Base-by-base conservation (phyloP, 2,888 invertebrate genomes). In the Nomada ruficornis region DNA sequence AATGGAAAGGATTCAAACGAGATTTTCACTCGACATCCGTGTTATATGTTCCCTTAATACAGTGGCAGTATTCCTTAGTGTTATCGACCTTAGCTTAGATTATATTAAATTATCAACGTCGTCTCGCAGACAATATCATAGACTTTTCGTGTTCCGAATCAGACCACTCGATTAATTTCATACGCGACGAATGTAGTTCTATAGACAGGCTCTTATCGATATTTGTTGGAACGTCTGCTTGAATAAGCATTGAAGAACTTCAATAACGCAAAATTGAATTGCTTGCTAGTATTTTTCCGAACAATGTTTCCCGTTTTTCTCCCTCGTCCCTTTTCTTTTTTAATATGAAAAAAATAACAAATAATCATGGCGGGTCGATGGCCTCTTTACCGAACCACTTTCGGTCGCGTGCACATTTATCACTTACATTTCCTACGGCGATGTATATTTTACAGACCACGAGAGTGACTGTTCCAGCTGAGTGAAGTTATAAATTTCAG, bases 61-160 rank as follows among this genome's bases (percentile, higher is more conserved):
- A 80, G 63, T 86, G 87, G 87, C 85, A 87, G 87, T 87, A 86
- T 50, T 67, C 57, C 44, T 87, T 77, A 85, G 44, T 62, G 36
- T 70, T 70, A 74, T 68, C 63, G 71, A 50, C 55, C 71, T 81
- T 87, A 87, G 69, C 18, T 70, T 69, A 65, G 60, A 78, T 64
- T 55, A 72, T 78, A 73, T 80, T 83, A 77, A 85, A 74, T 78
- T 69, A 77, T 75, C 86, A 82, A 86, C 86, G 70, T 70, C 76
- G 54, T 57, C 44, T 81, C 72, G 76, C 81, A 83, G 85, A 84
- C 81, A 83, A 70, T 77, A 77, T 86, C 83, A 80, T 81, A 81
- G 71, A 84, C 54, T 82, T 87, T 44, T 74, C 85, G 82, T 84
- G 71, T 62, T 36, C 71, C 68, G 71, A 74, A 78, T 73, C 60